Conservation (phyloP, 2,888 invertebrate species). For the Acanthosepion esculentum region DNA sequence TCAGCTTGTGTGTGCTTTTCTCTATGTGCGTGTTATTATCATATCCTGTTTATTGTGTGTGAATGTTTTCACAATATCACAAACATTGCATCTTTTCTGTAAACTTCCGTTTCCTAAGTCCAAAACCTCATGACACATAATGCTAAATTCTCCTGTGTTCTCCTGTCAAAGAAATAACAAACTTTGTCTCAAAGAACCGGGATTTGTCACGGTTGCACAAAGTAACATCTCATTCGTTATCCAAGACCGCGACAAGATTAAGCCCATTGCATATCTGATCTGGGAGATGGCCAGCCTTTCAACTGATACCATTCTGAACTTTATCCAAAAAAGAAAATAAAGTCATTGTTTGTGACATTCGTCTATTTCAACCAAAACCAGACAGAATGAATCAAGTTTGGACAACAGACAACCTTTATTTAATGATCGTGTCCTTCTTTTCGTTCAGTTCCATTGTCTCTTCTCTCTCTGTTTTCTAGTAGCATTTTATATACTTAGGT, state of each 20-base stretch:
- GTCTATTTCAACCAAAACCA: not conserved
- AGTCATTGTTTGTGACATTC: not conserved
- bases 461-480: too few species aligned
- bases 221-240: not conserved
- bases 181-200: not conserved
- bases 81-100: not conserved
- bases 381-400: not conserved
- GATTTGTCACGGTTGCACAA: not conserved
- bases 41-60: not conserved
- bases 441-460: not conserved
- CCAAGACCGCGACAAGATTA: not conserved
- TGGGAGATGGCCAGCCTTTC: not conserved
- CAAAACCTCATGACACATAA: not conserved
- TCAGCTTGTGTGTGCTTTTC: too few species aligned
- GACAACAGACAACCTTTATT: not conserved
- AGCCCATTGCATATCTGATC: not conserved
- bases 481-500: too few species aligned
- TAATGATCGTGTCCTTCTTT: not conserved
- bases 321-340: not conserved
- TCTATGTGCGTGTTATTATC: too few species aligned
- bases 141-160: not conserved
- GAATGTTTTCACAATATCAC: not conserved
- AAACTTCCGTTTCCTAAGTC: not conserved
- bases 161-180: conserved; percentile 25
- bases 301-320: conserved; percentile 14